A percentile compares a stretch with the other conserved stretches of the same genome.
Evolutionary conservation across 53 echinoderm and acorn worm species (phyloP).

Genomic region (Henricia sp.): DNA sequence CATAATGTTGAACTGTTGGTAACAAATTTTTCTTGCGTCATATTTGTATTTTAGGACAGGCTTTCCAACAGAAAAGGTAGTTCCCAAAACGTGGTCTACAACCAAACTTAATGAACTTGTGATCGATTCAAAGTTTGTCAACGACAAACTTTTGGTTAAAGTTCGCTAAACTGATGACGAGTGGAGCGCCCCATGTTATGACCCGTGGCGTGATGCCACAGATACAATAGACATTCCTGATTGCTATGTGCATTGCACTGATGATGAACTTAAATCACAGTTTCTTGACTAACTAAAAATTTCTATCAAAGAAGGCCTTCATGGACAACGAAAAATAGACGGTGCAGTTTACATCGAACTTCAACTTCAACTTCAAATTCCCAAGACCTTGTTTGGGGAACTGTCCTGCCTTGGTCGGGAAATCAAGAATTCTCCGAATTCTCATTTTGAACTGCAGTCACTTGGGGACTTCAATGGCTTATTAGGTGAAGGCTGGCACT

Average conservation of each 20-base stretch:
- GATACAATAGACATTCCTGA: slow-evolving; percentile 15
- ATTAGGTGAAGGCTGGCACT: slow-evolving; percentile 46
- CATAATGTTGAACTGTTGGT: too few relatives aligned
- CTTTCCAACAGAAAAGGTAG: too few relatives aligned
- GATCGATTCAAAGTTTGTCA: background rate
- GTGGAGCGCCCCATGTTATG: background rate
- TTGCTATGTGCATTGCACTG: slow-evolving; percentile 15
- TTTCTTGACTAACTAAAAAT: slow-evolving; percentile 10
- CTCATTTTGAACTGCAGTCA: background rate
- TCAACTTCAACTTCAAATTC: background rate
- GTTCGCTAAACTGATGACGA: background rate
- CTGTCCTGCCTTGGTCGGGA: background rate
- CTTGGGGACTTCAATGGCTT: slow-evolving; percentile 2
- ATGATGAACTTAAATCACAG: background rate
- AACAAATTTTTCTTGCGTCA: too few relatives aligned
- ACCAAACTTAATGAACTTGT: background rate
- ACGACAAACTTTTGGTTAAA: background rate
- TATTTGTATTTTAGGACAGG: too few relatives aligned
- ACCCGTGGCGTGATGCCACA: background rate
- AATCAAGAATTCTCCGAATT: background rate
- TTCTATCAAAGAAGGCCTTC: slow-evolving; percentile 13
- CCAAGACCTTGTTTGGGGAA: slow-evolving; percentile 15
- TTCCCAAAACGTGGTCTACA: background rate
- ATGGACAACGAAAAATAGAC: slow-evolving; percentile 45
- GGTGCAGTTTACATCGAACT: slow-evolving; percentile 15